Evolutionary conservation across 2,113 vertebrate species (phyloP).

Genomic region (Meriones unguiculatus): DNA sequence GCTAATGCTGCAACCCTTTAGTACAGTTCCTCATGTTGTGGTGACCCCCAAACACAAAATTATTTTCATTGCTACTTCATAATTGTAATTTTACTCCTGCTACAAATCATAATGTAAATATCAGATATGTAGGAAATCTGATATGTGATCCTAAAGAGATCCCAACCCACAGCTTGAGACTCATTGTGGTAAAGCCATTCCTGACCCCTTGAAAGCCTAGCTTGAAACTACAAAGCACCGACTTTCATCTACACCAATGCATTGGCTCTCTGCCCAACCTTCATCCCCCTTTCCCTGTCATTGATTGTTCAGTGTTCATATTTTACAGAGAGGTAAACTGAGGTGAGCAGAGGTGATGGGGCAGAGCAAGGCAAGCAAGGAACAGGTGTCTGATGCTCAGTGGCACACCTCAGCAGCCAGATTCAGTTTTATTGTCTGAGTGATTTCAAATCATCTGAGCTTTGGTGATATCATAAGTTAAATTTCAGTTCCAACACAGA

Average conservation of each 20-base stretch:
- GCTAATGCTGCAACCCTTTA: not conserved
- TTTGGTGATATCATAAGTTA: not conserved
- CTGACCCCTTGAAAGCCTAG: rapidly evolving
- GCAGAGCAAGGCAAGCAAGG: not conserved
- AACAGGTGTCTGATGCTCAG: rapidly evolving
- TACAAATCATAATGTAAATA: not conserved
- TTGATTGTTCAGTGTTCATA: rapidly evolving
- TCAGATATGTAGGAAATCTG: not conserved
- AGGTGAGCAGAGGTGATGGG: not conserved
- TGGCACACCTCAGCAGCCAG: rapidly evolving
- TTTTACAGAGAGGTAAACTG: not conserved
- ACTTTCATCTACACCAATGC: rapidly evolving
- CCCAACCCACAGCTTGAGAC: not conserved
- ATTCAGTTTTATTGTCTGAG: not conserved
- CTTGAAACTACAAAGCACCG: too few relatives aligned
- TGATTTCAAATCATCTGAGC: not conserved
- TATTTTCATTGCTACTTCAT: not conserved
- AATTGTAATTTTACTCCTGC: not conserved
- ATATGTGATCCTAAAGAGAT: not conserved
- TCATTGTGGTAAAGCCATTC: not conserved
- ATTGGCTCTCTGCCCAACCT: rapidly evolving
- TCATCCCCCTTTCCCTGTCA: rapidly evolving
- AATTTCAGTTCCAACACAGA: not conserved
- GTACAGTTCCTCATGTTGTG: not conserved
- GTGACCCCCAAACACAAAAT: not conserved